These are phyloP conservation scores for Ctenopoma kingsleyae DNA, from an alignment of 2,797 vertebrate genomes.

Conservation along the genomic window DNA sequence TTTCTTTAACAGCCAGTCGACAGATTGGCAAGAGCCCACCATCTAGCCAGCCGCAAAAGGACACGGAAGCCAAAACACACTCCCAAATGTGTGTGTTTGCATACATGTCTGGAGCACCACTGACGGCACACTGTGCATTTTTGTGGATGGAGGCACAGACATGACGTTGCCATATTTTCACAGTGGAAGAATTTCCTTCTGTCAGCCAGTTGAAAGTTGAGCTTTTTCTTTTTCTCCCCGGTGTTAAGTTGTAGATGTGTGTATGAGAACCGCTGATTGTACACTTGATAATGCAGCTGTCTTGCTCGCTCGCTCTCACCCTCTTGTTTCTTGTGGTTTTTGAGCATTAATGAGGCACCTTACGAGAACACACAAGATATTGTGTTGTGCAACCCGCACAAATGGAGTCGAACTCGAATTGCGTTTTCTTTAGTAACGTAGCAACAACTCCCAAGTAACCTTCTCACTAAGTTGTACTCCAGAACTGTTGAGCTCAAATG, in stretches of 20 bases:
- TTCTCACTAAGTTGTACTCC: conserved; percentile 7
- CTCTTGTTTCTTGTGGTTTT: conserved; percentile 7
- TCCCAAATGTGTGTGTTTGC: conserved; percentile 31
- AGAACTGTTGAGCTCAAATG: conserved; percentile 4
- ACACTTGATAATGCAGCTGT: conserved; percentile 3
- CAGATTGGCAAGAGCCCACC: conserved; percentile 47
- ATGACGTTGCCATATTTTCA: conserved; percentile 70
- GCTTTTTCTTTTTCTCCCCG: neutral
- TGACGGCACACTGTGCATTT: conserved; percentile 61
- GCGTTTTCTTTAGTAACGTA: conserved; percentile 47
- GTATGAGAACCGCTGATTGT: neutral
- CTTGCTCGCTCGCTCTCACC: neutral
- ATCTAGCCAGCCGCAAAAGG: conserved; percentile 37
- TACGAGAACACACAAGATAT: conserved; percentile 10
- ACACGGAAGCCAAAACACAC: conserved; percentile 45
- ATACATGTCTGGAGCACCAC: conserved; percentile 27
- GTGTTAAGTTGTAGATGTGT: conserved; percentile 10
- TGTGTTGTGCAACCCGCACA: conserved; percentile 11
- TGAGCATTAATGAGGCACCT: conserved; percentile 48
- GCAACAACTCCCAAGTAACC: conserved; percentile 53
- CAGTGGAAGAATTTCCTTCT: conserved; percentile 62
- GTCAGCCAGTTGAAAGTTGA: conserved; percentile 7
- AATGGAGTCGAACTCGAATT: conserved; percentile 14
- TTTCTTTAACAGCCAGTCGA: conserved; percentile 62
- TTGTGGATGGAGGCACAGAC: conserved; percentile 72